Conservation (phyloP, 2,888 invertebrate genomes). For the Drosophila rubida region DNA sequence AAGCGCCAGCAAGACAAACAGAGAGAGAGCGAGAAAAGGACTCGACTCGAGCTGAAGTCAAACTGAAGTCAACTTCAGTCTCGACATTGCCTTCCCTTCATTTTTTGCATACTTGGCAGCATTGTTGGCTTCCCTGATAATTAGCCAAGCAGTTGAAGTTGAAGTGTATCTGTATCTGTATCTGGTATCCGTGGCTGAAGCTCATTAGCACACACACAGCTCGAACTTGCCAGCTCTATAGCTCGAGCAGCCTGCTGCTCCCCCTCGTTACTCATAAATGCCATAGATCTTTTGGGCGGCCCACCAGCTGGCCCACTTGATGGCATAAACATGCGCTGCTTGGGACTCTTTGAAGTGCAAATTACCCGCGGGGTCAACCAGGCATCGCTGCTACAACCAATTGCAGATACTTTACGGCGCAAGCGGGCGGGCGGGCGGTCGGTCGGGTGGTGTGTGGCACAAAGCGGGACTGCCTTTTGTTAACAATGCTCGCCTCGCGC, state of each 20-base stretch:
- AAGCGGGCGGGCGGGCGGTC: too few species aligned
- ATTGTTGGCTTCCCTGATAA: slow-evolving; percentile 51
- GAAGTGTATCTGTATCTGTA: slow-evolving; percentile 24
- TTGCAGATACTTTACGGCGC: slow-evolving; percentile 12
- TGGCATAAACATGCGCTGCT: slow-evolving; percentile 71
- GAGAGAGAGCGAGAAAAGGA: neutral
- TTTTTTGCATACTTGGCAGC: slow-evolving; percentile 17
- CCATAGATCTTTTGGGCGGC: slow-evolving; percentile 66
- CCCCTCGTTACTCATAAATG: slow-evolving; percentile 68
- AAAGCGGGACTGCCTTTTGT: slow-evolving; percentile 12
- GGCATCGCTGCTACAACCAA: slow-evolving; percentile 36
- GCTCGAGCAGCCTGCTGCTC: neutral
- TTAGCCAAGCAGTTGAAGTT: slow-evolving; percentile 36
- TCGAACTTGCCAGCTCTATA: neutral
- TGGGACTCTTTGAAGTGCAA: slow-evolving; percentile 76
- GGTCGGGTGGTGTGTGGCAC: neutral
- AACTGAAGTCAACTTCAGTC: slow-evolving; percentile 5
- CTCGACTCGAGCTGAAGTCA: neutral
- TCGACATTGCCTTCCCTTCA: neutral
- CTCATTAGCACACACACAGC: slow-evolving; percentile 64
- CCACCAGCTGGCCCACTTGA: slow-evolving; percentile 77
- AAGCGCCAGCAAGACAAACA: neutral
- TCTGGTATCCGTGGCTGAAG: slow-evolving; percentile 30
- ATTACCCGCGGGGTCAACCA: slow-evolving; percentile 77
- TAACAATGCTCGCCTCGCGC: slow-evolving; percentile 48